phyloP scores from a whole-genome alignment of 2,113 vertebrate species.

The Zosterops borbonicus region DNA sequence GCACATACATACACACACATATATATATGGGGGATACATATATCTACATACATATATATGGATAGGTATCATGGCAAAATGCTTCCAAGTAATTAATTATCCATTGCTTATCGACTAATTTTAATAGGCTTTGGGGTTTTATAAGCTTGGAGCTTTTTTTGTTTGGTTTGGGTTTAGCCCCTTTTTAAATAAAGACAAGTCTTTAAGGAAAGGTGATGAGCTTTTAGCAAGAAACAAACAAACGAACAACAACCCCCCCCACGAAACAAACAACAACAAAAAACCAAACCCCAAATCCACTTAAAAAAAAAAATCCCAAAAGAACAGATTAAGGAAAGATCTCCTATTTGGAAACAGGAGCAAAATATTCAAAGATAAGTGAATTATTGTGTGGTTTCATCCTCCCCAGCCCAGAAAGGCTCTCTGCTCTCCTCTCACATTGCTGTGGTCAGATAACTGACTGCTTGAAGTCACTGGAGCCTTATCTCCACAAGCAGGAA shows the following conservation, averaged over 20 bases:
- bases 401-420: neutral
- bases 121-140: neutral
- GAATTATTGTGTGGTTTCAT: neutral
- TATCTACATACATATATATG: too few relatives aligned
- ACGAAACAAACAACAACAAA: neutral
- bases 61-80: neutral
- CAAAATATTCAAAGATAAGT: neutral
- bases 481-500: neutral
- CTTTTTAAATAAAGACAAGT: neutral
- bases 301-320: too few relatives aligned
- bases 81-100: neutral
- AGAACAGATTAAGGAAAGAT: neutral
- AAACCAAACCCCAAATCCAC: too few relatives aligned
- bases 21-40: neutral
- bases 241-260: neutral
- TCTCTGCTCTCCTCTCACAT: neutral
- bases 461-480: neutral
- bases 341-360: neutral
- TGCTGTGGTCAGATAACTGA: neutral
- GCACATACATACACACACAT: too few relatives aligned
- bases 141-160: accelerated
- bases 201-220: neutral
- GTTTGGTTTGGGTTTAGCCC: neutral
- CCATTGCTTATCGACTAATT: neutral
- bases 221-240: neutral